Conservation (phyloP, 2,113 vertebrate species). For the Serinus canaria region DNA sequence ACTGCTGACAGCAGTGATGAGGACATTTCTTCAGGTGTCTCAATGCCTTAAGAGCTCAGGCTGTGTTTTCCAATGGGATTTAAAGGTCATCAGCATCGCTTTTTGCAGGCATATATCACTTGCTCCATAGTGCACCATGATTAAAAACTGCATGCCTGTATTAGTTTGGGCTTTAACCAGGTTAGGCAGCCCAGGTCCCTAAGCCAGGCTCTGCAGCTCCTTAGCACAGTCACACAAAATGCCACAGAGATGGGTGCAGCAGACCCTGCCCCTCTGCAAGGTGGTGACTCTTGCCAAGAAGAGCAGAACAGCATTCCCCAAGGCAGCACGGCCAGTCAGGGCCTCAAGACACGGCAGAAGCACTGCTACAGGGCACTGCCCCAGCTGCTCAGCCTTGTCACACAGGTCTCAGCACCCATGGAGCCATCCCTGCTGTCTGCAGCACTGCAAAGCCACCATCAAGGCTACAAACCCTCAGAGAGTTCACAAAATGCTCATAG, state of each 20-base stretch:
- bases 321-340: neutral
- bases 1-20: neutral
- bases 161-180: neutral
- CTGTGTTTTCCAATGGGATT: neutral
- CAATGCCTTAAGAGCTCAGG: neutral
- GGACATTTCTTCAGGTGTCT: neutral
- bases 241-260: neutral
- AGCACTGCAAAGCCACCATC: neutral
- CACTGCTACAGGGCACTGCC: neutral
- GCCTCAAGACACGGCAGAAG: neutral
- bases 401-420: neutral
- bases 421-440: neutral
- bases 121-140: neutral
- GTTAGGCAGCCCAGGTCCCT: neutral
- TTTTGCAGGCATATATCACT: neutral
- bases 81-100: rapidly evolving
- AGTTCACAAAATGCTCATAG: neutral
- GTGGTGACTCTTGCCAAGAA: neutral
- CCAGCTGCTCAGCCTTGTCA: neutral
- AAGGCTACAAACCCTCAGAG: neutral
- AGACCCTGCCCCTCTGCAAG: neutral
- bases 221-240: neutral
- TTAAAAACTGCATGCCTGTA: neutral
- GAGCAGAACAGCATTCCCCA: rapidly evolving
- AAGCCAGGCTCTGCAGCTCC: neutral